Evolutionary conservation across 2,113 vertebrate species (phyloP).

Genomic region (Grammomys surdaster): DNA sequence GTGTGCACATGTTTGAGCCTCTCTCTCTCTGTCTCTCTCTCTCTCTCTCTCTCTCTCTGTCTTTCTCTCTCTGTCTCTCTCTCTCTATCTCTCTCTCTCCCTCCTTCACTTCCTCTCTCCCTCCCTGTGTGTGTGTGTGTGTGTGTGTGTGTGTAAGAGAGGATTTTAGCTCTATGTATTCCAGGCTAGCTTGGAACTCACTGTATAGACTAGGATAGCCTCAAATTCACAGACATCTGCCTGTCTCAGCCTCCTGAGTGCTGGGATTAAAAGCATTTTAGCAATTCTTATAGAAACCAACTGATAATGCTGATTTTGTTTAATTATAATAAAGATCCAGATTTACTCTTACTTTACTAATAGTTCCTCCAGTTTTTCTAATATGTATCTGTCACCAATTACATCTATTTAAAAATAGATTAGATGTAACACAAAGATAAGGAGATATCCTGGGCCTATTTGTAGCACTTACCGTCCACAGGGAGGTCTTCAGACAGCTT

Average conservation of each 20-base stretch:
- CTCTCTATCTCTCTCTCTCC: no score
- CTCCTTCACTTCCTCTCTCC: no score
- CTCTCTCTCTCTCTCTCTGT: no score
- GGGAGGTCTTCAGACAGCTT: slow-evolving; percentile 33
- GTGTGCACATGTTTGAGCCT: not conserved
- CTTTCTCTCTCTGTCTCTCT: no score
- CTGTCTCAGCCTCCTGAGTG: not conserved
- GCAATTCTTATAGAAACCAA: not conserved
- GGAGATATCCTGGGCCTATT: not conserved
- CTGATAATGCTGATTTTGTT: not conserved
- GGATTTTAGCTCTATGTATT: not conserved
- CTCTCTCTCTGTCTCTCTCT: no score
- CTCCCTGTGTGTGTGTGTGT: not conserved
- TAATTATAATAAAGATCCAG: not conserved
- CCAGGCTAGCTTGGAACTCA: not conserved
- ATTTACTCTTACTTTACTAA: not conserved
- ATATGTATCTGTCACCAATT: not conserved
- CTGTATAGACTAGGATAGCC: not conserved
- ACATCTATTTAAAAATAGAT: not conserved
- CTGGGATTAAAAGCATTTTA: not conserved
- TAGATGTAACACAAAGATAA: not conserved
- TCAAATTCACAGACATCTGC: not conserved
- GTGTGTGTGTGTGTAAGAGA: not conserved
- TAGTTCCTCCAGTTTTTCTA: not conserved
- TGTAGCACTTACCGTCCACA: slow-evolving; percentile 58